Percentiles rank a stretch among this genome's conserved stretches.
Evolutionary conservation across 2,888 invertebrate species (phyloP).

Genomic region (Rotaria magnacalcarata): DNA sequence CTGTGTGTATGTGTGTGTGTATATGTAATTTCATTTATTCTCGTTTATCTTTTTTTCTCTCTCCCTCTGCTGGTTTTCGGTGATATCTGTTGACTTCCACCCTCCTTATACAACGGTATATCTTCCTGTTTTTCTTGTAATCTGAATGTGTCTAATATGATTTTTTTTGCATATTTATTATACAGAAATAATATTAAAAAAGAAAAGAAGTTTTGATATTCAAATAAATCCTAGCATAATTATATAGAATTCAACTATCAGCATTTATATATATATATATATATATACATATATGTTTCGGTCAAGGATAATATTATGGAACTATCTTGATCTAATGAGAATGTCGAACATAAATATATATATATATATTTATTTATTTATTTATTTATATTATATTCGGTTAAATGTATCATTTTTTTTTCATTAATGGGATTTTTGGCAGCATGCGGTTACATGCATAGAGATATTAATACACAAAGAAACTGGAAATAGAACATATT

Average conservation of each 20-base stretch:
- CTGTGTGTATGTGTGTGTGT: neutral
- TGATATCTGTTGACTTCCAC: slow-evolving; percentile 22
- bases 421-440: neutral
- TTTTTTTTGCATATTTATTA: neutral
- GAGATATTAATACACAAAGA: too few species aligned
- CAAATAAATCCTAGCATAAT: neutral
- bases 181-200: neutral
- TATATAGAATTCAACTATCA: neutral
- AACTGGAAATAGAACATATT: too few species aligned
- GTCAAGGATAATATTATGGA: neutral
- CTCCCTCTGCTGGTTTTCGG: neutral
- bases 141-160: neutral
- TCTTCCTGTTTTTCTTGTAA: neutral
- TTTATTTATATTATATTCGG: neutral
- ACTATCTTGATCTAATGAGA: neutral
- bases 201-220: slow-evolving; percentile 1
- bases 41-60: neutral
- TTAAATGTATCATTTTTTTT: neutral
- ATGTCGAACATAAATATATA: neutral
- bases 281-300: neutral
- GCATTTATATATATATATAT: neutral
- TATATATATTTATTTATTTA: neutral
- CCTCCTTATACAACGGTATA: neutral
- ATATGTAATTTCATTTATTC: neutral
- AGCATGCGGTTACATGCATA: too few species aligned